A percentile compares a stretch with the other conserved stretches of the same genome.
These are phyloP conservation scores for Ladona fulva DNA, from an alignment of 1,140 invertebrate genomes.

Conservation along the genomic window DNA sequence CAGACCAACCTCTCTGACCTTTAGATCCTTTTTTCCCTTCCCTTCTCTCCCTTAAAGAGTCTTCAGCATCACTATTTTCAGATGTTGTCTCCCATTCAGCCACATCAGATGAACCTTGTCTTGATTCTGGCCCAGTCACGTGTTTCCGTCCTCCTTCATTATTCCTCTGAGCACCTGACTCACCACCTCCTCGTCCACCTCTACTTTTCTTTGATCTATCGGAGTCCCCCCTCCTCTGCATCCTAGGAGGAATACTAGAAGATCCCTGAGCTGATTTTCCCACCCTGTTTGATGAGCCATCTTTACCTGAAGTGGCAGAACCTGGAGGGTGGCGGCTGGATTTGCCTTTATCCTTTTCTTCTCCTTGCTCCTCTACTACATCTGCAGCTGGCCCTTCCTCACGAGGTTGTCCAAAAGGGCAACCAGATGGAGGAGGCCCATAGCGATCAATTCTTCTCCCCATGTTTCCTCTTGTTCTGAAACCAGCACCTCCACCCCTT, in stretches of 20 bases:
- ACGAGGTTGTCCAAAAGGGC: slow-evolving; percentile 48
- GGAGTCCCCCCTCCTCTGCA: slow-evolving; percentile 28
- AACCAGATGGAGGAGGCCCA: slow-evolving; percentile 64
- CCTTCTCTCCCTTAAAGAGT: slow-evolving; percentile 31
- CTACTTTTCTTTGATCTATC: slow-evolving; percentile 24
- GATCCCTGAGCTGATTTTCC: slow-evolving; percentile 8
- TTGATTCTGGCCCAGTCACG: background rate
- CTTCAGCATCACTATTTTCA: slow-evolving; percentile 51
- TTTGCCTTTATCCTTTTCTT: slow-evolving; percentile 33
- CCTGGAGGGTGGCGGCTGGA: slow-evolving; percentile 33
- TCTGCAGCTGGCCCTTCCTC: slow-evolving; percentile 21
- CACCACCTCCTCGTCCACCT: slow-evolving; percentile 17
- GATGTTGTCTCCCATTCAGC: slow-evolving; percentile 61
- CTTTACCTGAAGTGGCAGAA: slow-evolving; percentile 28
- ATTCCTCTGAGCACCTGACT: background rate
- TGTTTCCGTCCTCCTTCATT: slow-evolving; percentile 5
- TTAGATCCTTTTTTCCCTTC: slow-evolving; percentile 30
- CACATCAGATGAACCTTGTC: slow-evolving; percentile 36
- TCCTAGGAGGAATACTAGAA: slow-evolving; percentile 25
- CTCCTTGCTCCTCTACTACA: slow-evolving; percentile 29
- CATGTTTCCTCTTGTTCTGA: slow-evolving; percentile 33
- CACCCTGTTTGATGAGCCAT: slow-evolving; percentile 19
- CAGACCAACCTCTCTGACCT: background rate
- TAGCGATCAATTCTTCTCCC: slow-evolving; percentile 57
- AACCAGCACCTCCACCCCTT: slow-evolving; percentile 47